phyloP scores from a whole-genome alignment of 1,140 invertebrate species.

The Lerema accius region DNA sequence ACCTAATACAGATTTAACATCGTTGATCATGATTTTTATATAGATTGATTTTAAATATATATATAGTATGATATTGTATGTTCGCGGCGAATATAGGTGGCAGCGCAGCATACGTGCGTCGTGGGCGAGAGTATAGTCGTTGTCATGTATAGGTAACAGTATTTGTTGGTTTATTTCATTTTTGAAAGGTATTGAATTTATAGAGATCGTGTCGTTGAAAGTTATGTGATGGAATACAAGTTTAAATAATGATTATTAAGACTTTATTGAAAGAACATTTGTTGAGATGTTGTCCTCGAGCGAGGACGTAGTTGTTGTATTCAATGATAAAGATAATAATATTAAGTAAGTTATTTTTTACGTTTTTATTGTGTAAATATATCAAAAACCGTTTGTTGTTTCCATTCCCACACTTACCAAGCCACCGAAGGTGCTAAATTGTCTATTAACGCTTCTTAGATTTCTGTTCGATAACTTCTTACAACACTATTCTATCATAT shows the following conservation, averaged over 20 bases:
- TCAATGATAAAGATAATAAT: conserved; percentile 82
- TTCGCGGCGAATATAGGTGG: conserved; percentile 54
- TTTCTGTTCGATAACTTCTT: conserved; percentile 34
- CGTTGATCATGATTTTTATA: conserved; percentile 79
- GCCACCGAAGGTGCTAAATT: conserved; percentile 80
- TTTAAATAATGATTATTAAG: conserved; percentile 77
- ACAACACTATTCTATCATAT: conserved; percentile 39
- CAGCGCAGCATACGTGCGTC: conserved; percentile 31
- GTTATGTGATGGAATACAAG: conserved; percentile 74
- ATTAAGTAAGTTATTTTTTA: conserved; percentile 83
- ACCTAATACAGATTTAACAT: conserved; percentile 66
- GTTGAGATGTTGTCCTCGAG: conserved; percentile 78
- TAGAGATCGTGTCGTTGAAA: conserved; percentile 71
- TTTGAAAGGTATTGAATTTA: conserved; percentile 64
- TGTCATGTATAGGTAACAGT: conserved; percentile 57
- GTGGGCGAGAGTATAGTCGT: conserved; percentile 43
- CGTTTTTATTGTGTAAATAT: conserved; percentile 82
- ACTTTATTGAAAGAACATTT: conserved; percentile 81
- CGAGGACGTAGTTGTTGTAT: conserved; percentile 81
- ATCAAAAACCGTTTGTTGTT: conserved; percentile 76
- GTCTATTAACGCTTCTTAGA: conserved; percentile 79
- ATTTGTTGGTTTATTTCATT: conserved; percentile 69
- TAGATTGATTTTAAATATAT: conserved; percentile 77
- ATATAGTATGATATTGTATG: conserved; percentile 65
- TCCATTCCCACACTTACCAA: conserved; percentile 70